Conservation (phyloP, 2,113 vertebrate genomes). For the Gallinago jamesoni region DNA sequence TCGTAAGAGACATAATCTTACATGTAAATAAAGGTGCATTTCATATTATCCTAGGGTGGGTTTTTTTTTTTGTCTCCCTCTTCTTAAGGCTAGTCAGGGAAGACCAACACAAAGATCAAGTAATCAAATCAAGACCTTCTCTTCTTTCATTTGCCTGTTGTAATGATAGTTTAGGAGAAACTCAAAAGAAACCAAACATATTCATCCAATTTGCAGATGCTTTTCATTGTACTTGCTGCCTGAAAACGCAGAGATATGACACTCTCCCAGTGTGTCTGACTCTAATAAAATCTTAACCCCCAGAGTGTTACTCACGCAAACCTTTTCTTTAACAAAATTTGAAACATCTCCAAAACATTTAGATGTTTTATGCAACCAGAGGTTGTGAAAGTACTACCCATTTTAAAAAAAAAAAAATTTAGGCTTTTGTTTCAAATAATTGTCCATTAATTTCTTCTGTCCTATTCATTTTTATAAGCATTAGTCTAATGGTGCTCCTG, state of each 20-base stretch:
- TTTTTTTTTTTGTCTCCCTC: background rate
- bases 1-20: background rate
- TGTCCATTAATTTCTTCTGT: background rate
- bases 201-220: background rate
- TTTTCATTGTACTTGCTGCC: background rate
- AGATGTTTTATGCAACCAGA: background rate
- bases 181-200: background rate
- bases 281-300: constrained; percentile 10
- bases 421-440: background rate
- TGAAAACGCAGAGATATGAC: background rate
- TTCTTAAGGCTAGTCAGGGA: background rate
- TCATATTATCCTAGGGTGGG: background rate
- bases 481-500: background rate
- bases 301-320: background rate
- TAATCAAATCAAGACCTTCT: background rate
- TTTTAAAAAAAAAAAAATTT: background rate
- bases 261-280: background rate
- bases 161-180: background rate
- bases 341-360: background rate
- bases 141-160: background rate
- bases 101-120: background rate
- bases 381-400: background rate
- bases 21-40: background rate
- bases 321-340: background rate
- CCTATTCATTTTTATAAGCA: background rate